A percentile compares a stretch with the other conserved stretches of the same genome.
phyloP scores from a whole-genome alignment of 2,797 vertebrate genomes.

The Periparus ater region DNA sequence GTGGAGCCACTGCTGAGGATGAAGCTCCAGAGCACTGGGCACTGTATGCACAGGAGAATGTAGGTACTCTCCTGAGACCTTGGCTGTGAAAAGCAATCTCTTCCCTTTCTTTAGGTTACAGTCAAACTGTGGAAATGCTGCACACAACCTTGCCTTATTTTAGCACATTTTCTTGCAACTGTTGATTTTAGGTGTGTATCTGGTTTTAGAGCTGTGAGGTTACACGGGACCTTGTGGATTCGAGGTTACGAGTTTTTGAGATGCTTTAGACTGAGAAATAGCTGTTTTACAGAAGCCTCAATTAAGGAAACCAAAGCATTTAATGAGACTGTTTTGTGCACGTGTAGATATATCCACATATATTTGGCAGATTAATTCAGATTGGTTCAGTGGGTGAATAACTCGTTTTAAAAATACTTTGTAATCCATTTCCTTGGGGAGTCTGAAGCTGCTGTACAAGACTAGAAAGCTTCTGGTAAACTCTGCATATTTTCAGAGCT shows the following conservation, averaged over 20 bases:
- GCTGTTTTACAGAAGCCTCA: background rate
- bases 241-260: background rate
- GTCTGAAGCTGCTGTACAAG: background rate
- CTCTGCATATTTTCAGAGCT: background rate
- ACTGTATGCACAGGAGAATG: background rate
- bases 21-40: background rate
- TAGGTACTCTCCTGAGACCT: background rate
- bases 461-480: conserved; percentile 12
- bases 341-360: background rate
- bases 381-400: conserved; percentile 28
- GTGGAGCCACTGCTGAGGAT: background rate
- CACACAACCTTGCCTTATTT: background rate
- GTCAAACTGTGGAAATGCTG: background rate
- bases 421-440: background rate
- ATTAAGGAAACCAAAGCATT: background rate
- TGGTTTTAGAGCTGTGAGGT: background rate
- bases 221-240: background rate
- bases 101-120: background rate
- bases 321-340: background rate
- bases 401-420: conserved; percentile 18
- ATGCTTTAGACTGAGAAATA: background rate
- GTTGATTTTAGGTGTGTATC: background rate
- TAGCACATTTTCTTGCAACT: background rate
- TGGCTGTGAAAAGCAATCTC: background rate
- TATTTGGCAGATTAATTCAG: conserved; percentile 12